Evolutionary conservation across 2,113 vertebrate species (phyloP), one percentile per base, ranked within the genome.

Genomic region (Orcinus orca): DNA sequence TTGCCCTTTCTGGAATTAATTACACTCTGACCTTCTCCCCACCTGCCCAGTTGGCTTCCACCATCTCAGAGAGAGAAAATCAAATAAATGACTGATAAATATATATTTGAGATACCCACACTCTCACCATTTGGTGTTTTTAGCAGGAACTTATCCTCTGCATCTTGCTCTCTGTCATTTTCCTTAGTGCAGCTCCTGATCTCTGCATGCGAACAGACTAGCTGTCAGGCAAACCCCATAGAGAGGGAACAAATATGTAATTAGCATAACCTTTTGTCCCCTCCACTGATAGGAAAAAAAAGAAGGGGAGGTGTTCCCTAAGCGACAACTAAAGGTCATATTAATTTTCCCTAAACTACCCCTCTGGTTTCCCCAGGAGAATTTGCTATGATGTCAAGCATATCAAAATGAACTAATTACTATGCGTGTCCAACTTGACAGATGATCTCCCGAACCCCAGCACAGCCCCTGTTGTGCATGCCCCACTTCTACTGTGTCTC

Each of bases 331-430:
- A 95, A 97, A 95, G 83, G 63, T 96, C 95, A 62, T 55, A 67
- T 85, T 92, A 79, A 87, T 97, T 94, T 96, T 80, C 89, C 76
- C 60, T 82, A 65, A 89, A 89, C 53, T 82, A 20, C 13, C 21
- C 77, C 33, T 94, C 63, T 79, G 63, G 6, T 77, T 91, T 96
- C 50, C 84, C 47, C 63, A 53, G 67, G 55, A 89, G 74, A 96
- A 90, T 89, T 90, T 90, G 95, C 79, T 90, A 13, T 86, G 73
- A 96, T 90, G 73, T 60, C 6, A 12, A 23, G 79, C 31, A 53
- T 87, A 98, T 93, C 90, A 93, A 79, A 95, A 89, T 84, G 44
- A 96, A 23, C 88, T 97, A 82, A 97, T 97, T 97, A 73, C 29
- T 68, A 44, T 96, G 85, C 58, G 26, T 36, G 11, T 95, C 53